Base-by-base conservation (phyloP, 2,113 vertebrate species). In the Sylvia atricapilla region DNA sequence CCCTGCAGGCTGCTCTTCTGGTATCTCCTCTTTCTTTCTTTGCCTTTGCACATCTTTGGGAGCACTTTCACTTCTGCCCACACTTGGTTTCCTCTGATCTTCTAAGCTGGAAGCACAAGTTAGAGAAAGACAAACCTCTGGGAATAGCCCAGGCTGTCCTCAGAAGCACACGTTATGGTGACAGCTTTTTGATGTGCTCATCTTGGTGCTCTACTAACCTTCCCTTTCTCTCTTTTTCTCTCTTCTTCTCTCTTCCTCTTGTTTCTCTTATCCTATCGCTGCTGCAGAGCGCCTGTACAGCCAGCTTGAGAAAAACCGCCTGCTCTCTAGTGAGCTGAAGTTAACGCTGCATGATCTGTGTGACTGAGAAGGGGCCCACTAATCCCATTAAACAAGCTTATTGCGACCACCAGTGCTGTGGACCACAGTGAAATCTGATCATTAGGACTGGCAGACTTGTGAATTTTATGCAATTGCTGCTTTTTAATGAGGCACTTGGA, bases 271-370 rank as follows among this genome's bases (percentile, higher is more conserved):
- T 63, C 67, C 90, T 39, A 55, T 63, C 6, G 22, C 95, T 24
- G 94, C 97, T 94, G 94, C 97, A 98, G 98, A 98, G 96, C 95
- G 79, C 89, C 97, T 98, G 92, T 98, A 97, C 98, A 98, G 97
- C 97, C 98, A 98, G 91, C 97, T 98, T 96, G 98, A 98, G 97
- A 97, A 96, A 98, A 98, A 97, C 95, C 97, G 94, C 33, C 96
- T 98, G 97, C 98, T 98, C 95, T 97, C 98, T 97, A 97, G 97
- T 31, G 97, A 98, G 96, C 97, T 98, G 98, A 98, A 98, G 97
- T 96, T 98, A 97, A 98, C 96, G 88, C 98, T 98, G 96, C 98
- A 98, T 96, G 98, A 98, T 98, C 97, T 98, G 60, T 98, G 98
- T 97, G 98, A 98, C 96, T 98, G 98, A 98, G 86, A 92, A 95